A percentile compares a stretch with the other conserved stretches of the same genome.
Evolutionary conservation across 2,113 vertebrate genomes (phyloP).

Genomic region (Probosciger aterrimus): DNA sequence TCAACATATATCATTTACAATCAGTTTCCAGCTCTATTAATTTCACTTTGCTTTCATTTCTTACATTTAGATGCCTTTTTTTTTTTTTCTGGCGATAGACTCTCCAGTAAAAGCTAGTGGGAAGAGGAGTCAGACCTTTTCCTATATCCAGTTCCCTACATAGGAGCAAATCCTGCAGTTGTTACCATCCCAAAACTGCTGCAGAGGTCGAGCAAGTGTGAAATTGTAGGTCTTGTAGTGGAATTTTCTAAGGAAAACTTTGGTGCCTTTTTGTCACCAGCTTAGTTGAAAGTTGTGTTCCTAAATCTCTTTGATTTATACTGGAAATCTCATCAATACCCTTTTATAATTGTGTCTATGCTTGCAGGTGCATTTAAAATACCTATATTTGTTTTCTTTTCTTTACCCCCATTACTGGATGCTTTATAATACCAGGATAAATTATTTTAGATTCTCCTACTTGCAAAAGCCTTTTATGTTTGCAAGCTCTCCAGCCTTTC

Average conservation of each 20-base stretch:
- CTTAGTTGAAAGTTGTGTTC: background rate
- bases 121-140: background rate
- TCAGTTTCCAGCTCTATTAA: background rate
- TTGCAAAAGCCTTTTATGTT: background rate
- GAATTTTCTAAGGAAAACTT: background rate
- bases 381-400: background rate
- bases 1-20: background rate
- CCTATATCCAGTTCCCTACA: fast-evolving
- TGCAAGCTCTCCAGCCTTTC: slow-evolving; percentile 3
- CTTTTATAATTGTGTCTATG: background rate
- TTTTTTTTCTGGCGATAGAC: background rate
- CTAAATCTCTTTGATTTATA: background rate
- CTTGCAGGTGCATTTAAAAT: background rate
- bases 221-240: background rate
- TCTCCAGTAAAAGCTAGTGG: background rate
- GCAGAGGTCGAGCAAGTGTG: background rate
- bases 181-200: background rate
- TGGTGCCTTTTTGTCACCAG: background rate
- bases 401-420: background rate
- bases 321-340: background rate
- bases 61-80: background rate
- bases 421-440: background rate
- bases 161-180: background rate
- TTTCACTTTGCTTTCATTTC: background rate
- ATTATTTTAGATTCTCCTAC: background rate